Conservation (phyloP, 2,797 vertebrate genomes). For the Eurystomus glaucurus region DNA sequence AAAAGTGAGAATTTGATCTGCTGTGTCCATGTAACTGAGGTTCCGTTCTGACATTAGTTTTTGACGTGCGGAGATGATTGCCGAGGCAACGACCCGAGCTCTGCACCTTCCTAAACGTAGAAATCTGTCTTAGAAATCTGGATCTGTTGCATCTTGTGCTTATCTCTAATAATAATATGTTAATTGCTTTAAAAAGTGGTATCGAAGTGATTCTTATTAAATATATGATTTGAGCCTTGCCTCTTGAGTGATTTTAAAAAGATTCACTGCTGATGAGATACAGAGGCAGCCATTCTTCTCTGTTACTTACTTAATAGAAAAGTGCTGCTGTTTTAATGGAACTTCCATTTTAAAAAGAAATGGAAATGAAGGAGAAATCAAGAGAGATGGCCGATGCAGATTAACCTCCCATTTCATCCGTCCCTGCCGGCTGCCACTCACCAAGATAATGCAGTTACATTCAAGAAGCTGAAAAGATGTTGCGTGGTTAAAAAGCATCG, state of each 20-base stretch:
- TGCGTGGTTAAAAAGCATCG: fast-evolving
- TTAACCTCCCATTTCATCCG: slow-evolving; percentile 15
- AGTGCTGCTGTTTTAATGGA: slow-evolving; percentile 58
- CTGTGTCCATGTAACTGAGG: not conserved
- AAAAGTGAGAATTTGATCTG: not conserved
- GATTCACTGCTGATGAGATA: slow-evolving; percentile 43
- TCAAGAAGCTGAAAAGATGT: not conserved
- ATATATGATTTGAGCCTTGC: slow-evolving; percentile 68
- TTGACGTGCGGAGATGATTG: slow-evolving; percentile 6
- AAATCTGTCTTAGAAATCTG: slow-evolving; percentile 38
- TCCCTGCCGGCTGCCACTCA: not conserved
- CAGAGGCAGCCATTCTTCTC: slow-evolving; percentile 40
- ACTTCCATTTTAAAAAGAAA: slow-evolving; percentile 42
- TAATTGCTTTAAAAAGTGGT: slow-evolving; percentile 71
- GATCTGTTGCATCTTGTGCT: slow-evolving; percentile 62
- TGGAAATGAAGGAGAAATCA: slow-evolving; percentile 50
- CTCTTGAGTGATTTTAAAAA: slow-evolving; percentile 69
- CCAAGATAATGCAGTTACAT: not conserved
- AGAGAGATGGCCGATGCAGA: slow-evolving; percentile 30
- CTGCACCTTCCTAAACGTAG: not conserved
- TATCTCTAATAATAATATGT: slow-evolving; percentile 69
- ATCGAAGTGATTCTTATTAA: slow-evolving; percentile 73
- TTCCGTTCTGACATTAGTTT: not conserved
- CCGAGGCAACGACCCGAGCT: not conserved
- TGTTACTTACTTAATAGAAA: slow-evolving; percentile 33